Base-by-base conservation (phyloP, 2,797 vertebrate species). In the Onychomys arenicola region DNA sequence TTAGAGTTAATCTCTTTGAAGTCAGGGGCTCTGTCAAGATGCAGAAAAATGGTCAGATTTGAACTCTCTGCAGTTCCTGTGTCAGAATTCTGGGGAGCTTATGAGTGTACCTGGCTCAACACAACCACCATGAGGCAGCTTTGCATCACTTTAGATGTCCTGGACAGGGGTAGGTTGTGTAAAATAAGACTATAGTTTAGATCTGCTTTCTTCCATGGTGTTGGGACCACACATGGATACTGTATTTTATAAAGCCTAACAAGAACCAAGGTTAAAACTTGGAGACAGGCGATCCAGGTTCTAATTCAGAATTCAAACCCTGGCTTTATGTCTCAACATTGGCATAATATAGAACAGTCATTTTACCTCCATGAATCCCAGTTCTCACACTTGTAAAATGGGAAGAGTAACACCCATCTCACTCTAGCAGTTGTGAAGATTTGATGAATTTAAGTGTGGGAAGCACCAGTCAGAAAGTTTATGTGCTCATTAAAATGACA, bases 11-110 rank as follows among this genome's bases (percentile, higher is more conserved):
- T 81, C 59, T 78, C 59, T 94, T 77, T 43, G n/a, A 81, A 46
- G 52, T 96, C 82, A 87, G 86, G 71, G 49, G 40, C 57, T 93
- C 61, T 95, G 65, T 95, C 75, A 95, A 89, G 78, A 84, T 87
- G 85, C 93, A 67, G 59, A 78, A 81, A 34, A 89, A 77, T 55
- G 78, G 83, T 73, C 37, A 86, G 89, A 89, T 17, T 63, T 90
- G 80, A 96, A 85, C 43, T 73, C 67, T 89, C 61, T 67, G 77
- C 17, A 71, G 19, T 77, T 87, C 12, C 75, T 63, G 14, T 67
- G 34, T 82, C 92, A 83, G 29, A 69, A 65, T 89, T 52, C 85
- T 81, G 23, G 59, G 49, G 55, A 90, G 77, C 49, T 94, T 73
- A 80, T 52, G 69, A 92, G 25, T 84, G 17, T 37, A 40, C 7